Evolutionary conservation across 2,797 vertebrate genomes (phyloP), one percentile per base, ranked within the genome.

Genomic region (Sebastes flavidus): DNA sequence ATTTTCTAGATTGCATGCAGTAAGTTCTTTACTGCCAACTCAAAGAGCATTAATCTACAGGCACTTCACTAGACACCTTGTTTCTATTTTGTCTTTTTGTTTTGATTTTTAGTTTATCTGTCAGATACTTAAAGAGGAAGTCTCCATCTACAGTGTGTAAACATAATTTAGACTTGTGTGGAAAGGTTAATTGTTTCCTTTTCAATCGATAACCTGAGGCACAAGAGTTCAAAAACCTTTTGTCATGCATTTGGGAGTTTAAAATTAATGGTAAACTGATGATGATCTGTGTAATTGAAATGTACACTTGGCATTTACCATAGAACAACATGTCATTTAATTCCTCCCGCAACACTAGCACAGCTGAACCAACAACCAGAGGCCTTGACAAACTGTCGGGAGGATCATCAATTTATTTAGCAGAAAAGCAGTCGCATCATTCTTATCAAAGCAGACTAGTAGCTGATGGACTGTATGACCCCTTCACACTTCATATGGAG

Each of bases 361-460:
- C 83, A 91, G 86, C 86, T 91, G 86, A 88, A 86, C 74, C 82
- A 89, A 84, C 83, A 92, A 61, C 24, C 6, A 18, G 36, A 78
- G 36, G 24, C 75, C 69, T 80, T 18, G 1, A 63, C 63, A 72
- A 70, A 73, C 30, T 58, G 63, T 67, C 3, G 24, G 59, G 42
- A 82, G 62, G 72, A 72, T 86, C 61, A 75, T 82, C 60, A 79
- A 58, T 88, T 85, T 36, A 62, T 79, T 58, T 56, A 73, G 55
- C 29, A 46, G 54, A 54, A 58, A 79, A 81, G 32, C 12, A 71
- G n/a, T 65, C 61, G 10, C 22, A 59, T 29, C 42, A 54, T 52
- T 13, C 12, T 34, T 59, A 49, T 54, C 55, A 77, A 46, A 67
- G 75, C 36, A 62, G 70, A 70, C 11, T n/a, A 75, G 30, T 49